Evolutionary conservation across 1,140 invertebrate genomes (phyloP), one percentile per base, ranked within the genome.

Genomic region (Penaeus chinensis): DNA sequence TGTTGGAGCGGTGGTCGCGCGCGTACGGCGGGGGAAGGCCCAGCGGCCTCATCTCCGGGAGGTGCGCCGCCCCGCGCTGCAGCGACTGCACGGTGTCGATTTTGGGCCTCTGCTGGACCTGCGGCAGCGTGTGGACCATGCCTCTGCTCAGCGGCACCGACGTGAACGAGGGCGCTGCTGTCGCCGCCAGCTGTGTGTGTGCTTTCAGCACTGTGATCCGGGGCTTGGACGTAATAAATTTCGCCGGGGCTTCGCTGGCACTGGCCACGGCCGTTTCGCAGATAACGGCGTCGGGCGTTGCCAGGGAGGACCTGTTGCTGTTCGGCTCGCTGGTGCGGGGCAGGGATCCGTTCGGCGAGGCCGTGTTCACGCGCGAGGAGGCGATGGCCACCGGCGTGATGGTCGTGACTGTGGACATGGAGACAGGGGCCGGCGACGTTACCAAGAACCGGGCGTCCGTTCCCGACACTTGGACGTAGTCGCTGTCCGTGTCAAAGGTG

Each of bases 401-500:
- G 24, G 90, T 89, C 63, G 89, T 90, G 13, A 91, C 88, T 20
- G 89, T 90, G 7, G 89, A 85, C 90, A 90, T 90, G 47, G 88
- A 87, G 20, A 89, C 91, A 32, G 82, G 84, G 62, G 81, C 84
- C 74, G 89, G 87, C 32, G 89, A 89, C 37, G 88, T 63, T 20
- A 84, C 74, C 47, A 83, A 80, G 74, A 88, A 89, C 24, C 19
- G 74, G 42, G 61, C 80, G 42, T 81, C 88, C 42, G 79, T 74
- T 60, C 77, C 85, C 60, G 83, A 62, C 80, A 87, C 86, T 83
- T 84, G 89, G 47, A 97, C 96, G 91, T 97, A 97, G 91, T 97
- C 96, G 22, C 96, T 96, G 90, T 97, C 96, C 1, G 96, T 97
- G 91, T 97, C 96, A 91, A 97, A 94, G 0, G 95, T 96, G 74